Conservation (phyloP, 2,797 vertebrate genomes). For the Microctenopoma steveboyesi region DNA sequence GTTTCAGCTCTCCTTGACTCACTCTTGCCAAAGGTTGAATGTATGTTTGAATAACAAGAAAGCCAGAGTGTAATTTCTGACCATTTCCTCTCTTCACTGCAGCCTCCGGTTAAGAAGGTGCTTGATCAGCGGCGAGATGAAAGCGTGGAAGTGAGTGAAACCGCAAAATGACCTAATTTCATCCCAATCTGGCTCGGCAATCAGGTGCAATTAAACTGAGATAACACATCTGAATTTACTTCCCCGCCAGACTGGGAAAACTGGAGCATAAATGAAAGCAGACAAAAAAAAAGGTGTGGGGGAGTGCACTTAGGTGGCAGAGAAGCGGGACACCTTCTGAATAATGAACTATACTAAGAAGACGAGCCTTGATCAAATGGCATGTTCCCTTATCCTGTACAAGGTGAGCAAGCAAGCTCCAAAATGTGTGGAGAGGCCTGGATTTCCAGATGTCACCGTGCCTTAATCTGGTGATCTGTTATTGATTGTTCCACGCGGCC, state of each 20-base stretch:
- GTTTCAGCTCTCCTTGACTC: constrained; percentile 73
- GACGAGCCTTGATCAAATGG: constrained; percentile 72
- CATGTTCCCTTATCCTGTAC: constrained; percentile 72
- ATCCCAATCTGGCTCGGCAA: constrained; percentile 74
- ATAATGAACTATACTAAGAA: constrained; percentile 65
- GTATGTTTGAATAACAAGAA: constrained; percentile 74
- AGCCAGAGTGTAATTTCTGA: constrained; percentile 58
- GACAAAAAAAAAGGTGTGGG: constrained; percentile 44
- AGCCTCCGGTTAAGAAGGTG: constrained; percentile 71
- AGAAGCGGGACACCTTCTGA: constrained; percentile 64
- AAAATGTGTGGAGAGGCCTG: constrained; percentile 54
- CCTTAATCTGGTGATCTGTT: constrained; percentile 81
- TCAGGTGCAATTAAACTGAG: constrained; percentile 77
- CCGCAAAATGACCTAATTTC: constrained; percentile 80
- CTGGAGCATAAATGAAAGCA: constrained; percentile 42
- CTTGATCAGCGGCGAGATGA: constrained; percentile 79
- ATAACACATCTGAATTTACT: constrained; percentile 76
- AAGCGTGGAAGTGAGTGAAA: constrained; percentile 72
- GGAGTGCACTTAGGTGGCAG: constrained; percentile 60
- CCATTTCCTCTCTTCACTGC: constrained; percentile 70
- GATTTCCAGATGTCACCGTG: constrained; percentile 74
- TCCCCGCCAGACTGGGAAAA: constrained; percentile 31
- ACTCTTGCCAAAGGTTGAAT: constrained; percentile 79
- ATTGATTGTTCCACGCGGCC: constrained; percentile 79
- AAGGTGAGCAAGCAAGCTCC: constrained; percentile 47